A percentile compares a stretch with the other conserved stretches of the same genome.
phyloP scores from a whole-genome alignment of 2,888 invertebrate genomes.

The Scaptodrosophila latifasciaeformis region DNA sequence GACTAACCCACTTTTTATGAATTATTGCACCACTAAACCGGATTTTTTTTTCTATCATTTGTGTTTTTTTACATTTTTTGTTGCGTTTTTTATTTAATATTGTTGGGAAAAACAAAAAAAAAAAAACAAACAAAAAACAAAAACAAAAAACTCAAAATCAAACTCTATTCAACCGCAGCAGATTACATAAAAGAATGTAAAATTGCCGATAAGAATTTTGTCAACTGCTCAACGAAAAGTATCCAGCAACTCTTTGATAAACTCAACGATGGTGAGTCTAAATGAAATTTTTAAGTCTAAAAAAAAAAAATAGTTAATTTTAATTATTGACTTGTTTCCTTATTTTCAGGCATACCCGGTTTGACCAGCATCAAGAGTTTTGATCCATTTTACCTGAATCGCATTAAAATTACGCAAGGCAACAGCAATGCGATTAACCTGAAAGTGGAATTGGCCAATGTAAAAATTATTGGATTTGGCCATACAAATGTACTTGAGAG shows the following conservation, averaged over 20 bases:
- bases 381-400: slow-evolving; percentile 81
- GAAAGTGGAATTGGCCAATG: slow-evolving; percentile 83
- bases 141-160: slow-evolving; percentile 27
- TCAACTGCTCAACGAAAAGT: slow-evolving; percentile 81
- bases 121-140: slow-evolving; percentile 21
- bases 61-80: slow-evolving; percentile 27
- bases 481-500: slow-evolving; percentile 80
- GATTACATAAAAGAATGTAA: slow-evolving; percentile 82
- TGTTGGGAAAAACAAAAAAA: slow-evolving; percentile 1
- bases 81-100: slow-evolving; percentile 4
- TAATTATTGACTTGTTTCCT: too few species aligned
- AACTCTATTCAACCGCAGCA: slow-evolving; percentile 76
- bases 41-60: slow-evolving; percentile 45
- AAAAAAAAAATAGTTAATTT: neutral
- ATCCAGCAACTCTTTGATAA: slow-evolving; percentile 82
- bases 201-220: slow-evolving; percentile 80
- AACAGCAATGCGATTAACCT: slow-evolving; percentile 83
- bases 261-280: slow-evolving; percentile 78
- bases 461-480: slow-evolving; percentile 82
- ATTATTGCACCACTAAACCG: slow-evolving; percentile 55
- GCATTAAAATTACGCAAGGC: slow-evolving; percentile 83
- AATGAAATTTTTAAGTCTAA: neutral
- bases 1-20: slow-evolving; percentile 48
- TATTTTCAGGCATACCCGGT: slow-evolving; percentile 72
- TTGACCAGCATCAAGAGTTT: slow-evolving; percentile 78